Evolutionary conservation across 2,888 invertebrate genomes (phyloP).

Genomic region (Crocallis elinguaria): DNA sequence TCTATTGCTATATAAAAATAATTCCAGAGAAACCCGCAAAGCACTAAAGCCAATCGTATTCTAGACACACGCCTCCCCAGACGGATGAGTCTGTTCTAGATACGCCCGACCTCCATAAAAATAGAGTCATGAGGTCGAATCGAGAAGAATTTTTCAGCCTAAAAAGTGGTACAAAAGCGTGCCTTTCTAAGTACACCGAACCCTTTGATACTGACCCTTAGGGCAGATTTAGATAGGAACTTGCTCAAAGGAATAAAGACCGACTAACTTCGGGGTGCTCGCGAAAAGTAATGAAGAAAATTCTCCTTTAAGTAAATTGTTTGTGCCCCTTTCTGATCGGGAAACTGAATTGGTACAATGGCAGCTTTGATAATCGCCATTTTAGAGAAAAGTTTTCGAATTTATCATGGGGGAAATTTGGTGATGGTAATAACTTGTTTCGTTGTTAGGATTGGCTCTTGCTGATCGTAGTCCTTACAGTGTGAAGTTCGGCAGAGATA

Average conservation of each 20-base stretch:
- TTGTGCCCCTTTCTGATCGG: slow-evolving; percentile 32
- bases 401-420: slow-evolving; percentile 10
- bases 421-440: slow-evolving; percentile 16
- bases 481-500: too few species aligned
- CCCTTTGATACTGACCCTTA: slow-evolving; percentile 34
- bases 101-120: slow-evolving; percentile 4
- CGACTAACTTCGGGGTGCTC: slow-evolving; percentile 27
- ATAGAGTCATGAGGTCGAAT: slow-evolving; percentile 5
- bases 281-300: slow-evolving; percentile 38
- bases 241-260: slow-evolving; percentile 40
- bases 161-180: slow-evolving; percentile 4
- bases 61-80: not conserved
- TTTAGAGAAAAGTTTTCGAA: slow-evolving; percentile 20
- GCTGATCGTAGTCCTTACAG: too few species aligned
- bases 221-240: slow-evolving; percentile 36
- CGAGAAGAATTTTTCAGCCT: slow-evolving; percentile 9
- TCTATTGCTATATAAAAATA: not conserved
- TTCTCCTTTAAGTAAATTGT: slow-evolving; percentile 39
- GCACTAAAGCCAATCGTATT: not conserved
- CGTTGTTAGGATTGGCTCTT: slow-evolving; percentile 1
- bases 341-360: slow-evolving; percentile 32
- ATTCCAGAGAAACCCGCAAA: not conserved
- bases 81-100: slow-evolving; percentile 9
- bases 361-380: slow-evolving; percentile 27
- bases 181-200: slow-evolving; percentile 13